These are phyloP conservation scores for Adela reaumurella DNA, from an alignment of 2,888 invertebrate species.

Conservation along the genomic window DNA sequence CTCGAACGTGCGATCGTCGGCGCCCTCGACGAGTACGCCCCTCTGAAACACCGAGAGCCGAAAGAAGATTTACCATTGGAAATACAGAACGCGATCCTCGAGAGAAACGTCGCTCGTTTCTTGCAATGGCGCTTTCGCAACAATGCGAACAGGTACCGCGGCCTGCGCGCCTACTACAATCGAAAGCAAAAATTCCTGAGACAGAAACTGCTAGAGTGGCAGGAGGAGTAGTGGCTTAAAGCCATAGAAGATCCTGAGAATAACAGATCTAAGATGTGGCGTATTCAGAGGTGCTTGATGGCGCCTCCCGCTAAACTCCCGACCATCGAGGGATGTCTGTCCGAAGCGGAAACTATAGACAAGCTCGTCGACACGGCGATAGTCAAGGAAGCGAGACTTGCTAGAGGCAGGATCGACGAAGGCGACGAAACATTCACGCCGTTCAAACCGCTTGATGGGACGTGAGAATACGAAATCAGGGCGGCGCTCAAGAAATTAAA, in stretches of 20 bases:
- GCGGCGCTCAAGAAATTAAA: slow-evolving; percentile 3
- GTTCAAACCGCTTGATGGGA: slow-evolving; percentile 5
- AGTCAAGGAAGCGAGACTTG: slow-evolving; percentile 2
- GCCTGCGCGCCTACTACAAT: slow-evolving; percentile 1
- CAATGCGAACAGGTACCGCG: slow-evolving; percentile 1
- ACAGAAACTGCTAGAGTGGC: neutral
- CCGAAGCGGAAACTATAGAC: slow-evolving; percentile 5
- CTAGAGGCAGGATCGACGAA: neutral
- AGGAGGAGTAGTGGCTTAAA: slow-evolving; percentile 1
- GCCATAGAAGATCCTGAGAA: slow-evolving; percentile 3
- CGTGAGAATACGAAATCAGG: slow-evolving; percentile 4
- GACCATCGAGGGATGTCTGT: slow-evolving; percentile 1
- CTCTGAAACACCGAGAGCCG: neutral
- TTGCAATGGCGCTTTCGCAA: slow-evolving; percentile 1
- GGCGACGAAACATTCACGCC: slow-evolving; percentile 1
- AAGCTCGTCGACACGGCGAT: slow-evolving; percentile 5
- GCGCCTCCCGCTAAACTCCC: slow-evolving; percentile 1
- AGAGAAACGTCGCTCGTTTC: slow-evolving; percentile 2
- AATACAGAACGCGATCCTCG: slow-evolving; percentile 1
- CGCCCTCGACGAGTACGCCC: neutral
- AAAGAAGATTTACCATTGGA: neutral
- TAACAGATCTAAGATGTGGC: slow-evolving; percentile 4
- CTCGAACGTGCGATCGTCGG: neutral
- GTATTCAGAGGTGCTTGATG: slow-evolving; percentile 2
- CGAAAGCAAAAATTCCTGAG: slow-evolving; percentile 1